Evolutionary conservation across 2,797 vertebrate species (phyloP), one percentile per base, ranked within the genome.

Genomic region (Botia almorhae): DNA sequence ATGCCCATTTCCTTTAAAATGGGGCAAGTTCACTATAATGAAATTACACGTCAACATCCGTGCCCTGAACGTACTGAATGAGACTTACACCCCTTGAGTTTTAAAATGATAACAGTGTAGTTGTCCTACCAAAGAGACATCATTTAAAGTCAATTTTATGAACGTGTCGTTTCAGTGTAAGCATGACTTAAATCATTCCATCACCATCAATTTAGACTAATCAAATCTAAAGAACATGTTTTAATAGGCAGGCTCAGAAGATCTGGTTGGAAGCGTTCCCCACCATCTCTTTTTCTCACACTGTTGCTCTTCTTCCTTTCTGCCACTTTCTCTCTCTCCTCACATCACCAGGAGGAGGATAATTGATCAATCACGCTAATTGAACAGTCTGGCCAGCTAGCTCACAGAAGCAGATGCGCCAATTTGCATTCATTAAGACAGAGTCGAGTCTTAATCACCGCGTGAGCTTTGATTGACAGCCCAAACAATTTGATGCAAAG

Each of bases 321-420:
- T 65, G 63, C 74, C 80, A 39, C 39, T 74, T 61, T 74, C 69
- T 46, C 70, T 69, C 64, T 48, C 67, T 68, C 55, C 63, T 80
- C 48, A 61, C 78, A 51, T 79, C 87, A 90, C 89, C 87, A 89
- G 88, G 89, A 93, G 91, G 86, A 91, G 86, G 90, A 94, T 94
- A 95, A 95, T 94, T 95, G 93, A 94, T 94, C 93, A 93, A 94
- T 95, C 94, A 94, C 86, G 87, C 92, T 94, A 95, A 95, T 93
- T 94, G 92, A 93, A 92, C 91, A 94, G 92, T 94, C 90, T 93
- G 93, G 93, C 93, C 92, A 93, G 91, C 90, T 90, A 92, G 91
- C 88, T 89, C 91, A 90, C 91, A 91, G 91, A 89, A 94, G 92
- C 94, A 95, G 94, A 94, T 95, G 94, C 92, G 93, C 91, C 93